Evolutionary conservation across 2,113 vertebrate species (phyloP).

Genomic region (Tor tambroides): DNA sequence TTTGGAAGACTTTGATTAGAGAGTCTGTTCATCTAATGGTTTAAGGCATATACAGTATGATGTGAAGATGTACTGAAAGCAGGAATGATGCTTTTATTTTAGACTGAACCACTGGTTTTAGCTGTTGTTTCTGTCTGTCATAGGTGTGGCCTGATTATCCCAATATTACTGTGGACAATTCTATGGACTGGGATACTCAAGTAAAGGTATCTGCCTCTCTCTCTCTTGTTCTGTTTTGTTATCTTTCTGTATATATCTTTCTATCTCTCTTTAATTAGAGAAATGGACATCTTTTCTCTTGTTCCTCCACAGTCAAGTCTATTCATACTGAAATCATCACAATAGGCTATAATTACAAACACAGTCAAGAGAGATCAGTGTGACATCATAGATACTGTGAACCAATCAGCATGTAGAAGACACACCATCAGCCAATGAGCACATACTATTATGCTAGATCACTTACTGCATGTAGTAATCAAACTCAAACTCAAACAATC

Average conservation of each 20-base stretch:
- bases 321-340: slow-evolving; percentile 4
- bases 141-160: too few relatives aligned
- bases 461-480: neutral
- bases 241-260: neutral
- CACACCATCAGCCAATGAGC: neutral
- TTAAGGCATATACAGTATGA: too few relatives aligned
- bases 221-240: neutral
- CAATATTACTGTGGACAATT: too few relatives aligned
- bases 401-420: slow-evolving; percentile 39
- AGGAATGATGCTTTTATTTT: too few relatives aligned
- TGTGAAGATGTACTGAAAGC: too few relatives aligned
- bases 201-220: too few relatives aligned
- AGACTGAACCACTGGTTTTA: neutral
- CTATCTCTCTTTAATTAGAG: slow-evolving; percentile 1
- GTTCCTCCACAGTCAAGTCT: slow-evolving; percentile 1
- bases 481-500: neutral
- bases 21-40: too few relatives aligned
- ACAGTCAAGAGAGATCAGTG: slow-evolving; percentile 23
- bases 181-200: too few relatives aligned
- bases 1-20: too few relatives aligned
- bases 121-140: too few relatives aligned
- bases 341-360: slow-evolving; percentile 20
- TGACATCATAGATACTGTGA: slow-evolving; percentile 11
- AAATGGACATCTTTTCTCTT: neutral
- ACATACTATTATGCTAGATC: neutral